Evolutionary conservation across 2,797 vertebrate genomes (phyloP).

Genomic region (Euphonia xanthogaster): DNA sequence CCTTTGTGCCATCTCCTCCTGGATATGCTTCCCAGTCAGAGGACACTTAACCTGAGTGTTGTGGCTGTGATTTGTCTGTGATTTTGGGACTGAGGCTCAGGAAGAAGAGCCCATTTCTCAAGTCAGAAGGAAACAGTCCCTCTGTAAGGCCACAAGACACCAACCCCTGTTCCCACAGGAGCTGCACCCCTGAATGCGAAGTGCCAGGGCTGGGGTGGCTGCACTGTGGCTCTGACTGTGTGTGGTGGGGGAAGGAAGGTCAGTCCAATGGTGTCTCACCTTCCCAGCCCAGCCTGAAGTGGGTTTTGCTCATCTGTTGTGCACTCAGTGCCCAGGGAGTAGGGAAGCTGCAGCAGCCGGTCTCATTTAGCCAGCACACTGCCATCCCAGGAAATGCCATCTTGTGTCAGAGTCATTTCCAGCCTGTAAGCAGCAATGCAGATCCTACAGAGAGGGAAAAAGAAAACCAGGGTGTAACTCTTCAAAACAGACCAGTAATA

Average conservation of each 20-base stretch:
- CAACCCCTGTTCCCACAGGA: not conserved
- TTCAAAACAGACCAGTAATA: not conserved
- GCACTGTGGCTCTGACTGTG: not conserved
- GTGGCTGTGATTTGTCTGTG: not conserved
- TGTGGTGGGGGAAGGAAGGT: not conserved
- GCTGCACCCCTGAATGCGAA: not conserved
- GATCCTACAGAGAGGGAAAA: not conserved
- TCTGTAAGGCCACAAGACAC: not conserved
- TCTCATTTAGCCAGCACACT: not conserved
- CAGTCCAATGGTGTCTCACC: not conserved
- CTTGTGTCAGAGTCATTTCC: conserved; percentile 5
- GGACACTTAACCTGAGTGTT: not conserved
- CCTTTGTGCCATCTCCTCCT: not conserved
- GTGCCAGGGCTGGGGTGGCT: not conserved
- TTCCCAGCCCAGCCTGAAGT: not conserved
- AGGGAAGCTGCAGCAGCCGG: not conserved
- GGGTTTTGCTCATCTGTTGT: not conserved
- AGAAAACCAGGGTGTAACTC: not conserved
- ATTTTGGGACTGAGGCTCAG: not conserved
- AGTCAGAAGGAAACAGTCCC: not conserved
- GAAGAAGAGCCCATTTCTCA: not conserved
- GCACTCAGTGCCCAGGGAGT: not conserved
- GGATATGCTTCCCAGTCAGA: not conserved
- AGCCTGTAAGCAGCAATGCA: not conserved
- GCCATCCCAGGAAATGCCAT: not conserved